Base-by-base conservation (phyloP, 2,113 vertebrate genomes). In the Lycaon pictus region DNA sequence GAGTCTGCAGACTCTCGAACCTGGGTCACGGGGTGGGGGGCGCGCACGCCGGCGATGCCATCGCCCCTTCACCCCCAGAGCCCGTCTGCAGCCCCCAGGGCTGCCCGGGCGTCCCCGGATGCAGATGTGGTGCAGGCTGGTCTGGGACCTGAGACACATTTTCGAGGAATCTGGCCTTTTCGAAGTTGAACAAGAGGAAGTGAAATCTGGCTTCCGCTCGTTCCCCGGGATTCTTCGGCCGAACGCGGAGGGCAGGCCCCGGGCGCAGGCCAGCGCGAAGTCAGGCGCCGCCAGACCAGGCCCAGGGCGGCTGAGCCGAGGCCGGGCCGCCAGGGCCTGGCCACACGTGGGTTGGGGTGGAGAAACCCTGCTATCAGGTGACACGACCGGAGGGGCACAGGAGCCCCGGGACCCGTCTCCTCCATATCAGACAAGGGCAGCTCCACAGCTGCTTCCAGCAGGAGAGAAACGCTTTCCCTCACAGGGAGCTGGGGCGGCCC, bases 11-110 rank as follows among this genome's bases (percentile, higher is more conserved):
- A 19, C 72, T 25, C 48, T 0, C 13, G 19, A 43, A 22, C 29
- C 20, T 0, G 29, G 48, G 25, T 12, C 2, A 4, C 12, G 55
- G 15, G 11, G 7, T 2, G 1, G 19, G 12, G 72, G n/a, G 43
- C 16, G 27, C 76, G 1, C 69, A 37, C 2, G 1, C 16, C 35
- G 43, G 60, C 1, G 17, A 51, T 5, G 16, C 25, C 4, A 9
- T 12, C 22, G 3, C 67, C 67, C 3, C 6, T 16, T 25, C n/a
- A 32, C 43, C 80, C 55, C 19, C 3, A 6, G 19, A 48, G 7
- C 23, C 71, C 9, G 71, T 32, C 48, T 8, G 11, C 9, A 23
- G 35, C 27, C 35, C 2, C 55, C 27, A 29, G 72, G 56, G 23
- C 12, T n/a, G 20, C 71, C 69, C 17, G 56, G 11, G 53, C 32